Evolutionary conservation across 2,888 invertebrate species (phyloP), one percentile per base, ranked within the genome.

Genomic region (Syrphus vitripennis): DNA sequence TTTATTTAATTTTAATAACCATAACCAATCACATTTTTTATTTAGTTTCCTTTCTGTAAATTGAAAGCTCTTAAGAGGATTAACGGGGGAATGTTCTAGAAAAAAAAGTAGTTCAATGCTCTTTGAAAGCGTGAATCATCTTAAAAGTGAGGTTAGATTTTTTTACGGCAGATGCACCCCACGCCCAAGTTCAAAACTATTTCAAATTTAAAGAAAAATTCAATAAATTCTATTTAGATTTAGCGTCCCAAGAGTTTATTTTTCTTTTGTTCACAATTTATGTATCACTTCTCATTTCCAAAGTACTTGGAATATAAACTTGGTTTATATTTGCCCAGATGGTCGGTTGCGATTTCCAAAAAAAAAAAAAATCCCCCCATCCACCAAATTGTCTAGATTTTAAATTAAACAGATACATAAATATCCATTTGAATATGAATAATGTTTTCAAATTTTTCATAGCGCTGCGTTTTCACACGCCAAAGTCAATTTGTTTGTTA

Each of bases 111-210:
- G 77, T 82, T 82, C 82, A 83, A 72, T 75, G 83, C 78, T 87
- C 70, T 50, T 57, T 26, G 45, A 71, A 69, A 63, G 78, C 74
- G 67, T 87, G 86, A 87, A 87, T 87, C 87, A 87, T 83, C 57
- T 71, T 1, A 40, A 71, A 76, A 40, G 83, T 83, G 24, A 83
- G 87, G 87, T 87, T 87, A 87, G 19, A 71, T 59, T 78, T 55
- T n/a, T 31, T n/a, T 61, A 65, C 65, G 61, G 83, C 67, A 82
- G 71, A 79, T 87, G 83, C 40, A 76, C 75, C 82, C 87, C 82
- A 87, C 87, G 82, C 86, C 81, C 86, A 74, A 77, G 50, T 57
- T 69, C 61, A 65, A 21, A 50, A 72, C 9, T 34, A 24, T 42
- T 69, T 29, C 10, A 65, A 65, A 65, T 12, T 42, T 16, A 12